A percentile compares a stretch with the other conserved stretches of the same genome.
Conservation (phyloP, 2,888 invertebrate genomes). For the Sphaerophoria rueppellii region DNA sequence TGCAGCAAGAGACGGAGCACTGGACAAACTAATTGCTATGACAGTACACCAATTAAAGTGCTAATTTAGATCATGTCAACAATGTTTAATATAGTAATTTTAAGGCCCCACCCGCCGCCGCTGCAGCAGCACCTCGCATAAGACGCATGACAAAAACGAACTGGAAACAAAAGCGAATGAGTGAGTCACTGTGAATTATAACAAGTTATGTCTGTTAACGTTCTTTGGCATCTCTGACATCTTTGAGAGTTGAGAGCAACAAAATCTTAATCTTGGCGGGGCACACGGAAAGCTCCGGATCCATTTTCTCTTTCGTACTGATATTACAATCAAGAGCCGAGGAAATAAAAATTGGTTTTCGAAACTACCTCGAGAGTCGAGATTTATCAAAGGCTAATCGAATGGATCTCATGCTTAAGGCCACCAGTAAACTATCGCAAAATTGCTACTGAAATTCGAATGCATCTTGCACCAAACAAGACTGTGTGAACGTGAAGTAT, state of each 20-base stretch:
- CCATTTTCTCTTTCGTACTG: no score
- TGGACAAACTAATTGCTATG: conserved; percentile 60
- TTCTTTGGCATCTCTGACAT: no score
- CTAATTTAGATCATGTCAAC: conserved; percentile 57
- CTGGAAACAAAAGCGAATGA: background rate
- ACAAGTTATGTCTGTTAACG: no score
- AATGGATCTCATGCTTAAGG: conserved; percentile 5
- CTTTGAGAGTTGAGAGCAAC: no score
- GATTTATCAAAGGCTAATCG: background rate
- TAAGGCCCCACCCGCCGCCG: background rate
- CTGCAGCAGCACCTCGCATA: background rate
- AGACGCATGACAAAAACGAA: background rate
- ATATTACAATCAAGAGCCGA: no score
- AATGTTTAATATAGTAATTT: background rate
- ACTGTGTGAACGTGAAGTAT: no score
- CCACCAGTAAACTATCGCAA: conserved; percentile 4
- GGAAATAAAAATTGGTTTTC: no score
- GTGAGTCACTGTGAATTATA: no score
- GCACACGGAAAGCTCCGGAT: no score
- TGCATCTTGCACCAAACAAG: background rate
- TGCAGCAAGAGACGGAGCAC: conserved; percentile 10
- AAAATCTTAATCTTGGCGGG: no score
- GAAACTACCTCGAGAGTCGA: background rate
- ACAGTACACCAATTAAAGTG: conserved; percentile 65
- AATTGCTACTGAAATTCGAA: conserved; percentile 17